Evolutionary conservation across 2,888 invertebrate species (phyloP), one percentile per base, ranked within the genome.

Genomic region (Morpho deidamia): DNA sequence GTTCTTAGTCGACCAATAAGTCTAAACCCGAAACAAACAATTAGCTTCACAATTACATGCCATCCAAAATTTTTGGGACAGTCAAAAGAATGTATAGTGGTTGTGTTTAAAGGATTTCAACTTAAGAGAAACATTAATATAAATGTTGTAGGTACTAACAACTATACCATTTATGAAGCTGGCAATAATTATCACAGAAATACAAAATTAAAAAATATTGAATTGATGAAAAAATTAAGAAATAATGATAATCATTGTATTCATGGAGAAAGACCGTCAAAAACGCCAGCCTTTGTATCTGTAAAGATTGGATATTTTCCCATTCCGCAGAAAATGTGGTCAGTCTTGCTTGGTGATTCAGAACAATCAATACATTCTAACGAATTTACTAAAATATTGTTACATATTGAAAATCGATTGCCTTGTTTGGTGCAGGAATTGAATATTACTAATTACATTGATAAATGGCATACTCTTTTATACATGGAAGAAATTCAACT

Each of bases 401-500:
- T 73, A 0, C 76, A 77, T 46, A 67, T 93, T 38, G 83, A 86
- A 63, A 67, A 71, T 0, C 67, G 79, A 37, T 87, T 92, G 64
- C 92, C 93, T 7, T 90, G 81, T 62, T 71, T 95, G 7, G 67
- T 70, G 51, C 56, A 82, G 84, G 47, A 76, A 78, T 66, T 95
- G 7, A 83, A 81, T 48, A 83, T 91, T 3, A 63, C 77, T 7
- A 94, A 92, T 63, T 97, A 96, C 67, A 87, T 84, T 56, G 91
- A 92, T 47, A 92, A 91, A 65, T 96, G 96, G 81, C 93, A 95
- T 65, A 85, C 91, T 5, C 84, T 97, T 44, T 70, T 97, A 0
- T 93, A 94, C 76, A 85, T 98, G 62, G 97, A 97, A 78, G 97
- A 98, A 85, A 92, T 97, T 52, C 92, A 94, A 66, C 83, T 90